Conservation (phyloP, 2,888 invertebrate species). For the Aporophyla lueneburgensis region DNA sequence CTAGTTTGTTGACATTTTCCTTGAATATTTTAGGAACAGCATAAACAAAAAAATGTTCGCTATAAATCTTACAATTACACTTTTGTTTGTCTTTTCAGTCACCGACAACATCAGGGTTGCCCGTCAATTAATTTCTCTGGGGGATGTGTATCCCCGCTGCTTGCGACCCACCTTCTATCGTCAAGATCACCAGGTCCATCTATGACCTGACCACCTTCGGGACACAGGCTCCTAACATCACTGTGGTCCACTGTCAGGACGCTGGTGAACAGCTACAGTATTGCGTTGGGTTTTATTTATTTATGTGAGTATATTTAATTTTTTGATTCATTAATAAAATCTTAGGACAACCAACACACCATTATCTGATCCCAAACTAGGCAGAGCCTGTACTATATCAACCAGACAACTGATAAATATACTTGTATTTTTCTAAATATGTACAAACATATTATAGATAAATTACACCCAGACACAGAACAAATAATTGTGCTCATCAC, state of each 20-base stretch:
- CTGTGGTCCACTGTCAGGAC: conserved; percentile 63
- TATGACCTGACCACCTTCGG: conserved; percentile 27
- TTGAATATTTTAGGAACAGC: not conserved
- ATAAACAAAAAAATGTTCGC: not conserved
- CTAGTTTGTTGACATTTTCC: not conserved
- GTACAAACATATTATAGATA: too few species aligned
- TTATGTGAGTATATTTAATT: conserved; percentile 64
- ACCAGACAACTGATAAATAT: too few species aligned
- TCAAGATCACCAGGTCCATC: conserved; percentile 31
- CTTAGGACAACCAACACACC: too few species aligned
- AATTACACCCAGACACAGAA: too few species aligned
- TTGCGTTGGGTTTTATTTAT: conserved; percentile 56
- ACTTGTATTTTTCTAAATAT: too few species aligned
- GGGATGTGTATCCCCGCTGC: conserved; percentile 46
- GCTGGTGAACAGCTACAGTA: conserved; percentile 47
- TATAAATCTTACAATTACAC: not conserved
- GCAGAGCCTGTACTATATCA: too few species aligned
- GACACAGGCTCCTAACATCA: conserved; percentile 44
- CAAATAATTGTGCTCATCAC: too few species aligned
- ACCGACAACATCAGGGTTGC: conserved; percentile 21
- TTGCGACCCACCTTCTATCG: conserved; percentile 27
- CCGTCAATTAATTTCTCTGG: conserved; percentile 18
- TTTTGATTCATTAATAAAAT: too few species aligned
- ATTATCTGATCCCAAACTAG: too few species aligned
- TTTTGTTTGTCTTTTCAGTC: conserved; percentile 29